A percentile compares a stretch with the other conserved stretches of the same genome.
These are phyloP conservation scores for Dromius quadrimaculatus DNA, from an alignment of 2,888 invertebrate genomes.

Conservation along the genomic window DNA sequence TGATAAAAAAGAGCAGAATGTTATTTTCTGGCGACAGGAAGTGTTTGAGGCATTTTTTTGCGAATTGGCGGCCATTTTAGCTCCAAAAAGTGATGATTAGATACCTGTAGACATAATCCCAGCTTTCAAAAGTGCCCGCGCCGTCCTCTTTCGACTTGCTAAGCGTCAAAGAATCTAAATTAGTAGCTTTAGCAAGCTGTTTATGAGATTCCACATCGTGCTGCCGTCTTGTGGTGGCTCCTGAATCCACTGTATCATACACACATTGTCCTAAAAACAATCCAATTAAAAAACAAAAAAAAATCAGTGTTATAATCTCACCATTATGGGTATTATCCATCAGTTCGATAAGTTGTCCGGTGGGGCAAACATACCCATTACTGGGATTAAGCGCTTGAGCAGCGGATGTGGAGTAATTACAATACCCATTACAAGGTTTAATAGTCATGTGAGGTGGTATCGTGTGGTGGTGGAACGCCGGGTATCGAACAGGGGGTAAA, in stretches of 20 bases:
- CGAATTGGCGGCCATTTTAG: too few relatives aligned
- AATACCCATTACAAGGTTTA: too few relatives aligned
- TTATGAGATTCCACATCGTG: constrained; percentile 42
- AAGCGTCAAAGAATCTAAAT: constrained; percentile 50
- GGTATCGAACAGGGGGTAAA: too few relatives aligned
- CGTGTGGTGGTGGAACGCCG: too few relatives aligned
- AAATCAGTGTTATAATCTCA: neutral
- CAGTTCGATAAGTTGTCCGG: neutral
- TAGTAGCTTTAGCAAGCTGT: constrained; percentile 42
- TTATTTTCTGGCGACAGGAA: too few relatives aligned
- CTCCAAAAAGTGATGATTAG: too few relatives aligned
- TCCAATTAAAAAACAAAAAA: neutral
- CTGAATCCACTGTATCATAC: constrained; percentile 61
- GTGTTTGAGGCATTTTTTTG: too few relatives aligned
- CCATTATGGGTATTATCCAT: neutral
- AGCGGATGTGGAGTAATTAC: constrained; percentile 19
- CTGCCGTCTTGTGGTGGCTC: constrained; percentile 49
- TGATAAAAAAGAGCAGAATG: too few relatives aligned
- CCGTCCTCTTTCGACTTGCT: constrained; percentile 69
- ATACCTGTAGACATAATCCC: constrained; percentile 88
- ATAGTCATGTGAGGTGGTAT: too few relatives aligned
- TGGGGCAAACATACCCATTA: neutral
- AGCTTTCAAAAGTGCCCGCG: constrained; percentile 78
- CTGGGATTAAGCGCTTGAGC: constrained; percentile 43
- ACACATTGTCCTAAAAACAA: constrained; percentile 10